Evolutionary conservation across 2,797 vertebrate genomes (phyloP).

Genomic region (Echeneis naucrates): DNA sequence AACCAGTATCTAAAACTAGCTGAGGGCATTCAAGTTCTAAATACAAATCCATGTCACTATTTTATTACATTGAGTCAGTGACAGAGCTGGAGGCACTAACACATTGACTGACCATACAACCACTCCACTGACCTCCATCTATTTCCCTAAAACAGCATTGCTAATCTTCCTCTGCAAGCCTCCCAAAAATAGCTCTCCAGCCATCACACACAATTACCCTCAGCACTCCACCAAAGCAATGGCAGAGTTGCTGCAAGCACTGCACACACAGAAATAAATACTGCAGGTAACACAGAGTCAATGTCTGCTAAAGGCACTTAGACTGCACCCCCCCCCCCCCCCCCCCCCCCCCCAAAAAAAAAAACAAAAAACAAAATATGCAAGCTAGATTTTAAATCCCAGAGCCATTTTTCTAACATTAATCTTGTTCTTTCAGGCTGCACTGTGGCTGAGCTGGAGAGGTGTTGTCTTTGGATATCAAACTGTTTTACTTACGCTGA

Average conservation of each 20-base stretch:
- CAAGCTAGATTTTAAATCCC: no score
- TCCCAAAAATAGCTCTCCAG: conserved; percentile 48
- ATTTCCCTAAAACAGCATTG: conserved; percentile 23
- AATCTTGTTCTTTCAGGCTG: neutral
- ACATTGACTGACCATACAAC: conserved; percentile 22
- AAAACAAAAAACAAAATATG: neutral
- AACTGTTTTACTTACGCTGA: conserved; percentile 50
- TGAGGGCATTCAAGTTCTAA: neutral
- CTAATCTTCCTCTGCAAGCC: conserved; percentile 54
- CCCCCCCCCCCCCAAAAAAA: no score
- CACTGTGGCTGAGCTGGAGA: neutral
- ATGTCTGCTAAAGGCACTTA: neutral
- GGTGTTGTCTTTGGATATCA: neutral
- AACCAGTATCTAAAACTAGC: neutral
- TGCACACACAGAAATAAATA: conserved; percentile 10
- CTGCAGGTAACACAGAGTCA: neutral
- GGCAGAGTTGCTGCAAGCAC: neutral
- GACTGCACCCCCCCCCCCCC: no score
- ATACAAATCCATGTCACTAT: neutral
- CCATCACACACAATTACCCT: conserved; percentile 68
- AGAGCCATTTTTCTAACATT: neutral
- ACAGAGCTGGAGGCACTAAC: conserved; percentile 51
- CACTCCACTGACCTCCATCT: conserved; percentile 33
- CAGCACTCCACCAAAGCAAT: conserved; percentile 16
- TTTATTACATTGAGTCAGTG: conserved; percentile 32